Conservation (phyloP, 2,113 vertebrate genomes). For the Odocoileus virginianus region DNA sequence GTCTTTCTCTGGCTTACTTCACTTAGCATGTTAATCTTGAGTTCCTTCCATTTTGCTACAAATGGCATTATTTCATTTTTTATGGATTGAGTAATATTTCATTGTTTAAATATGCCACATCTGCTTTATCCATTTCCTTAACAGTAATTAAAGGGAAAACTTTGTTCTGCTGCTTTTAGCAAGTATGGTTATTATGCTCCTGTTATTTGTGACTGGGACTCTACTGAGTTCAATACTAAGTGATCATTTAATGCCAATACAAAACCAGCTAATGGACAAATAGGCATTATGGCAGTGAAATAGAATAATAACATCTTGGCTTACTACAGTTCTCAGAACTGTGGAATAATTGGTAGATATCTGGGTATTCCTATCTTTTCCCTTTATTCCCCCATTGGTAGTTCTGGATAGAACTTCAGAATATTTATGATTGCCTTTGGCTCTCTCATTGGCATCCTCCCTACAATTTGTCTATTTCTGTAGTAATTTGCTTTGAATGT, state of each 20-base stretch:
- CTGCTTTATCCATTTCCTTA: neutral
- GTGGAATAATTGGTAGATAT: neutral
- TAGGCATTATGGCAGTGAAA: neutral
- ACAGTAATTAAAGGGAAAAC: neutral
- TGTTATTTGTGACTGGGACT: neutral
- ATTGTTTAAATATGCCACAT: neutral
- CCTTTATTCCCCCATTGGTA: too few species aligned
- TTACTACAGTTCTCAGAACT: neutral
- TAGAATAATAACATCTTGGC: neutral
- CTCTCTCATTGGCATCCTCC: neutral
- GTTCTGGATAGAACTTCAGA: neutral
- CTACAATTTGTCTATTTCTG: too few species aligned
- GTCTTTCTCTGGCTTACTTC: neutral
- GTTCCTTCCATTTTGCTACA: neutral
- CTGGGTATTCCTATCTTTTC: neutral
- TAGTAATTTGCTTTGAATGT: neutral
- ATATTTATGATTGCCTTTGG: neutral
- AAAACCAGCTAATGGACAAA: neutral
- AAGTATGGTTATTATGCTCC: neutral
- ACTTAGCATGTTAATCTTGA: neutral
- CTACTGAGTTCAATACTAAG: neutral
- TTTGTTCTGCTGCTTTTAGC: neutral
- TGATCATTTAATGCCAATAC: neutral
- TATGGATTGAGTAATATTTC: neutral
- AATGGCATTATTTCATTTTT: neutral